A percentile compares a stretch with the other conserved stretches of the same genome.
Conservation (phyloP, 2,888 invertebrate genomes). For the Drosophila aldrichi region DNA sequence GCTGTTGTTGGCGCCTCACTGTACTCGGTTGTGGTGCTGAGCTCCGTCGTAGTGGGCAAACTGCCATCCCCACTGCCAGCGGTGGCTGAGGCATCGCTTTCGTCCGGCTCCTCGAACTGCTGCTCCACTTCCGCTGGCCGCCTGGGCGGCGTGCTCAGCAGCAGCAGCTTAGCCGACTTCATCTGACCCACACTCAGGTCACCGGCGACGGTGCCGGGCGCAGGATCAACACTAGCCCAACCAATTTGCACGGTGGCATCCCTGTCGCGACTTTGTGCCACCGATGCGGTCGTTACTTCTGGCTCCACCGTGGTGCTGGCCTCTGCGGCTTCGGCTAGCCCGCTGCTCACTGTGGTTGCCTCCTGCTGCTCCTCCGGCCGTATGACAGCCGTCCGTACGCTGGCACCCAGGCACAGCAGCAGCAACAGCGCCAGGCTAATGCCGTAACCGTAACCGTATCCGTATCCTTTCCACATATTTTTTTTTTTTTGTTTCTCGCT, state of each 20-base stretch:
- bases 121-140: constrained; percentile 68
- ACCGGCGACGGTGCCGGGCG: constrained; percentile 45
- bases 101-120: constrained; percentile 75
- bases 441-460: constrained; percentile 45
- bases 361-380: constrained; percentile 39
- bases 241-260: constrained; percentile 59
- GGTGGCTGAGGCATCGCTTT: constrained; percentile 38
- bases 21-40: constrained; percentile 38
- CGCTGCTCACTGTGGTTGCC: constrained; percentile 29
- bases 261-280: constrained; percentile 60
- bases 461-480: constrained; percentile 61
- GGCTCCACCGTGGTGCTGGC: constrained; percentile 37
- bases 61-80: constrained; percentile 44
- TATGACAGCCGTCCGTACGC: constrained; percentile 55
- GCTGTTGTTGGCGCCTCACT: constrained; percentile 33
- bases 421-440: constrained; percentile 35
- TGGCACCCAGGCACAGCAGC: constrained; percentile 39
- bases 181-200: constrained; percentile 35
- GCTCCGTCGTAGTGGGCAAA: constrained; percentile 42
- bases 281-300: constrained; percentile 33
- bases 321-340: constrained; percentile 9
- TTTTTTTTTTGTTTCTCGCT: constrained; percentile 3
- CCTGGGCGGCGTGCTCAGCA: constrained; percentile 77
- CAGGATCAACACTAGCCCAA: constrained; percentile 56
- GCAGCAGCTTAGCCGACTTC: constrained; percentile 72